Conservation (phyloP, 2,888 invertebrate genomes). For the Halictus quadricinctus region DNA sequence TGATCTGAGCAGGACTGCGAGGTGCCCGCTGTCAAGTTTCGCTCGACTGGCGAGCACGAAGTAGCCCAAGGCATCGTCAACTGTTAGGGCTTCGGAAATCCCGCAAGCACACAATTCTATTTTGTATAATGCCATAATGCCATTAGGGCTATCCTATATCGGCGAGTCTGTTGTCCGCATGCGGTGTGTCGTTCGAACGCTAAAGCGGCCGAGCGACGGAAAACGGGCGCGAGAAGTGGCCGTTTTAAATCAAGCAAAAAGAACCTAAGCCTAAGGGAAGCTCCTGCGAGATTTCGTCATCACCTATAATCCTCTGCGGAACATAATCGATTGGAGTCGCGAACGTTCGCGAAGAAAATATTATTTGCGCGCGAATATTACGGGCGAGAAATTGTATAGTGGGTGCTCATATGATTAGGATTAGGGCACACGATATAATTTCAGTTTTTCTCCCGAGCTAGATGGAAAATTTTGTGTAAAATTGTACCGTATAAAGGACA, state of each 20-base stretch:
- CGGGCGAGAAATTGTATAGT: no score
- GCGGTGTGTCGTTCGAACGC: slow-evolving; percentile 27
- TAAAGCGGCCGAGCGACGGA: slow-evolving; percentile 5
- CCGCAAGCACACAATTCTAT: slow-evolving; percentile 76
- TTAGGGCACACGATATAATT: no score
- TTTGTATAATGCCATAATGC: slow-evolving; percentile 78
- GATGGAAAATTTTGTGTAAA: no score
- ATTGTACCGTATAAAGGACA: no score
- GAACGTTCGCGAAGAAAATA: neutral
- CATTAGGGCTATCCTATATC: slow-evolving; percentile 67
- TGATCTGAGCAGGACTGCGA: slow-evolving; percentile 17
- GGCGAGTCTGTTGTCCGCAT: slow-evolving; percentile 24
- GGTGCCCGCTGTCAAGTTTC: slow-evolving; percentile 46
- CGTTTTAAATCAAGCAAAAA: neutral
- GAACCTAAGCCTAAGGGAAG: neutral
- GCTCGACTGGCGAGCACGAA: slow-evolving; percentile 61
- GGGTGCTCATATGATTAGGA: no score
- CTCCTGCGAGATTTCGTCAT: neutral
- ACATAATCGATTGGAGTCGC: neutral
- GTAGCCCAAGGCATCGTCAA: slow-evolving; percentile 51
- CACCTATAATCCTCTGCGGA: no score
- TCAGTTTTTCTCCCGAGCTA: no score
- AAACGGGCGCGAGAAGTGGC: neutral
- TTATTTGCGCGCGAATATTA: neutral
- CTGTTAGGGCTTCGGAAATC: slow-evolving; percentile 76